Percentiles rank a stretch among this genome's conserved stretches.
Evolutionary conservation across 64 coral and sea anemone species (phyloP).

Genomic region (Pachyseris speciosa): DNA sequence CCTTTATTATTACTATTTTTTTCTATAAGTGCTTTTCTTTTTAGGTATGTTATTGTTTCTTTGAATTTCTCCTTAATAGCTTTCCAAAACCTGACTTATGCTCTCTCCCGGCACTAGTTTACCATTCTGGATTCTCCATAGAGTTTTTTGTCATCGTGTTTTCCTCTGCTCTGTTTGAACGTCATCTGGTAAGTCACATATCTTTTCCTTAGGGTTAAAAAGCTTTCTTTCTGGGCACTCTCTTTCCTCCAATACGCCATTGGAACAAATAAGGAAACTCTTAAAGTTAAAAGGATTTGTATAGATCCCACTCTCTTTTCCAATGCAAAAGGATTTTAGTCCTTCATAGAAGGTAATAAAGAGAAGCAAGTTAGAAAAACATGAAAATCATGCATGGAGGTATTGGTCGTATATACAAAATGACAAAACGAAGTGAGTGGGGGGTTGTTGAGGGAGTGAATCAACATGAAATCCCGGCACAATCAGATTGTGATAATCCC

Average conservation of each 20-base stretch:
- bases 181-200: constrained; percentile 66
- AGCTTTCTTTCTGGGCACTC: constrained; percentile 34
- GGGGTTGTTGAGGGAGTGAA: too few relatives aligned
- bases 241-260: constrained; percentile 63
- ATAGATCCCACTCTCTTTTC: constrained; percentile 67
- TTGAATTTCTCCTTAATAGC: too few relatives aligned
- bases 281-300: constrained; percentile 45
- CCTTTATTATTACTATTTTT: too few relatives aligned
- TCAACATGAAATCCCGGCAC: too few relatives aligned
- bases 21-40: too few relatives aligned
- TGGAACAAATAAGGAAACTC: constrained; percentile 71
- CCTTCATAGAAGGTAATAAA: neutral
- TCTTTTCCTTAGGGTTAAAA: constrained; percentile 80
- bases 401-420: too few relatives aligned
- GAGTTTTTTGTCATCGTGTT: neutral
- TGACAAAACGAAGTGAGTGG: too few relatives aligned
- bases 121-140: neutral
- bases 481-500: too few relatives aligned
- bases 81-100: too few relatives aligned
- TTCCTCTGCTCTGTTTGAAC: neutral
- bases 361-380: neutral
- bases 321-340: constrained; percentile 56
- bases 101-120: too few relatives aligned
- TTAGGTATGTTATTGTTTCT: too few relatives aligned
- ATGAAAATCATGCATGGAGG: neutral